Percentiles rank a stretch among this genome's conserved stretches.
Conservation (phyloP, 2,888 invertebrate species). For the Cataglyphis rosenhaueri region DNA sequence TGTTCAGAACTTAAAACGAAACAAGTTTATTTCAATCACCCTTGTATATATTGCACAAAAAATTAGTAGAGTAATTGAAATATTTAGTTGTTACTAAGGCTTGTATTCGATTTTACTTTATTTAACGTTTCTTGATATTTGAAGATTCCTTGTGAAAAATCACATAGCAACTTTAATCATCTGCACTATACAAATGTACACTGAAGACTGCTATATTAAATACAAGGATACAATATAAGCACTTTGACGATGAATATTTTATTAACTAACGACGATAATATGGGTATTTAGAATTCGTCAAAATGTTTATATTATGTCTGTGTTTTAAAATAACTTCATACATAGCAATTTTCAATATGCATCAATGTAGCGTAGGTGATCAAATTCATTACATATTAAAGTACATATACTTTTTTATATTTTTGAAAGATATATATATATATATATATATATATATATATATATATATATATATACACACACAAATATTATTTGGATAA, state of each 20-base stretch:
- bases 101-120: not conserved
- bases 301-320: not conserved
- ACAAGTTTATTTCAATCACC: constrained; percentile 17
- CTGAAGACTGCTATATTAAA: not conserved
- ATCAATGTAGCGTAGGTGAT: not conserved
- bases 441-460: too few species aligned
- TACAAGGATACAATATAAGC: not conserved
- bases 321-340: not conserved
- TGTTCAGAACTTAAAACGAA: not conserved
- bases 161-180: not conserved
- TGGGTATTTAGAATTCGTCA: not conserved
- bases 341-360: not conserved
- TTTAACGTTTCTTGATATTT: not conserved
- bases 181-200: not conserved
- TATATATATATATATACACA: not conserved
- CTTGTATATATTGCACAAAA: constrained; percentile 11
- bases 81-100: not conserved
- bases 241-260: not conserved
- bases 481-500: not conserved
- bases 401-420: not conserved
- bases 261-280: not conserved
- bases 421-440: not conserved
- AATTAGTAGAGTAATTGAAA: not conserved
- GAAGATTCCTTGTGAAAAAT: not conserved
- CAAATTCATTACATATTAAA: not conserved